Percentiles rank a stretch among this genome's conserved stretches.
These are phyloP conservation scores for Syritta pipiens DNA, from an alignment of 2,888 invertebrate genomes.

Conservation along the genomic window DNA sequence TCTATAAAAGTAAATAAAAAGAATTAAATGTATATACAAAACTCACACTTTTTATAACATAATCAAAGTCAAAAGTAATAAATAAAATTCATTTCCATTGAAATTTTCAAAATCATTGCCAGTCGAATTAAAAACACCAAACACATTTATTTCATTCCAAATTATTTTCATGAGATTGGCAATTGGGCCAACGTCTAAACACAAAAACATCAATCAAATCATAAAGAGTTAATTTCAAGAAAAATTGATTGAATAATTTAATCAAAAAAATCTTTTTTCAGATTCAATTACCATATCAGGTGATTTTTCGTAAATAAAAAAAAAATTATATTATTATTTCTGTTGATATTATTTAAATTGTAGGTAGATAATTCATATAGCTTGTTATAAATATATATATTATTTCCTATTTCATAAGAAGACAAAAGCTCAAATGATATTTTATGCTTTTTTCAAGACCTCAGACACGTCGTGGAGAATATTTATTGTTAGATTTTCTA, in stretches of 20 bases:
- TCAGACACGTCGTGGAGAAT: slow-evolving; percentile 67
- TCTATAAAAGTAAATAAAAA: slow-evolving; percentile 4
- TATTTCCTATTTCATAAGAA: neutral
- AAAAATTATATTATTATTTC: slow-evolving; percentile 5
- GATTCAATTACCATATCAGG: slow-evolving; percentile 67
- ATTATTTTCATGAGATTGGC: slow-evolving; percentile 27
- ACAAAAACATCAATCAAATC: slow-evolving; percentile 29
- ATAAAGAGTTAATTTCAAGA: too few species aligned
- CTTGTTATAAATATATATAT: slow-evolving; percentile 11
- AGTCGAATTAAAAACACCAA: neutral
- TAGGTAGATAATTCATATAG: slow-evolving; percentile 24
- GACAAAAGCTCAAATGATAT: too few species aligned
- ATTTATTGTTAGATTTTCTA: slow-evolving; percentile 36
- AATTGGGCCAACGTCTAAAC: neutral
- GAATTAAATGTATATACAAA: slow-evolving; percentile 32
- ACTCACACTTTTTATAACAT: slow-evolving; percentile 53
- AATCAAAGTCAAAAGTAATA: slow-evolving; percentile 18
- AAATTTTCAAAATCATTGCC: slow-evolving; percentile 12
- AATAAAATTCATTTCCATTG: neutral
- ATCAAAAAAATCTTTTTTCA: slow-evolving; percentile 67
- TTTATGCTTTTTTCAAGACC: too few species aligned
- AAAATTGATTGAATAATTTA: slow-evolving; percentile 62
- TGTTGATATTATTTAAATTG: slow-evolving; percentile 8
- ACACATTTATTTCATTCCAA: slow-evolving; percentile 2
- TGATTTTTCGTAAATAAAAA: slow-evolving; percentile 57